A percentile compares a stretch with the other conserved stretches of the same genome.
phyloP scores from a whole-genome alignment of 2,888 invertebrate genomes.

The Nomada goodeniana region DNA sequence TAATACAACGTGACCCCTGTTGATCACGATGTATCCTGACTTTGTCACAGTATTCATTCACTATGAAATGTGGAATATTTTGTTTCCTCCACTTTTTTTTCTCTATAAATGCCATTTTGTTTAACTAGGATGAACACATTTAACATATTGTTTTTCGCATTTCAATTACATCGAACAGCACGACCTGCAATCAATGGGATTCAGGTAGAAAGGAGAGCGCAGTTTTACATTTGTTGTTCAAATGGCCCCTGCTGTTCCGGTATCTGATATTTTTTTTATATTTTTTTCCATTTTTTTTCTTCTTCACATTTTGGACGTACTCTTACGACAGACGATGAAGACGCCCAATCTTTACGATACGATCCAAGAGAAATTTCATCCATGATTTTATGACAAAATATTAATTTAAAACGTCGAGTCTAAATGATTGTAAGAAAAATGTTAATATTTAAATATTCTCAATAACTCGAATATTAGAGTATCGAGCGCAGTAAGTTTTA shows the following conservation, averaged over 20 bases:
- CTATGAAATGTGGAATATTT: slow-evolving; percentile 56
- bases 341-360: slow-evolving; percentile 33
- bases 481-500: slow-evolving; percentile 8
- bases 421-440: not conserved
- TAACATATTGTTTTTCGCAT: slow-evolving; percentile 75
- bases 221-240: slow-evolving; percentile 62
- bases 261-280: slow-evolving; percentile 19
- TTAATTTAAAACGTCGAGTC: not conserved
- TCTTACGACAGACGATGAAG: slow-evolving; percentile 58
- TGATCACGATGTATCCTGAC: slow-evolving; percentile 26
- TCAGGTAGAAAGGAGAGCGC: slow-evolving; percentile 60
- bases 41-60: slow-evolving; percentile 49
- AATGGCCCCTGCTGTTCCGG: slow-evolving; percentile 24
- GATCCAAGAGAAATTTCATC: slow-evolving; percentile 51
- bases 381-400: not conserved
- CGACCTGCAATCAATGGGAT: slow-evolving; percentile 69
- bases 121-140: slow-evolving; percentile 80
- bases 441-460: not conserved
- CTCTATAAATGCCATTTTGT: slow-evolving; percentile 48
- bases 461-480: not conserved
- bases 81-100: slow-evolving; percentile 61
- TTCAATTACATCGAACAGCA: slow-evolving; percentile 70
- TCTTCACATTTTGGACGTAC: slow-evolving; percentile 58
- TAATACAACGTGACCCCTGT: slow-evolving; percentile 30
- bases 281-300: no score